Evolutionary conservation across 1,140 invertebrate species (phyloP), one percentile per base, ranked within the genome.

Genomic region (Drosophila ananassae): DNA sequence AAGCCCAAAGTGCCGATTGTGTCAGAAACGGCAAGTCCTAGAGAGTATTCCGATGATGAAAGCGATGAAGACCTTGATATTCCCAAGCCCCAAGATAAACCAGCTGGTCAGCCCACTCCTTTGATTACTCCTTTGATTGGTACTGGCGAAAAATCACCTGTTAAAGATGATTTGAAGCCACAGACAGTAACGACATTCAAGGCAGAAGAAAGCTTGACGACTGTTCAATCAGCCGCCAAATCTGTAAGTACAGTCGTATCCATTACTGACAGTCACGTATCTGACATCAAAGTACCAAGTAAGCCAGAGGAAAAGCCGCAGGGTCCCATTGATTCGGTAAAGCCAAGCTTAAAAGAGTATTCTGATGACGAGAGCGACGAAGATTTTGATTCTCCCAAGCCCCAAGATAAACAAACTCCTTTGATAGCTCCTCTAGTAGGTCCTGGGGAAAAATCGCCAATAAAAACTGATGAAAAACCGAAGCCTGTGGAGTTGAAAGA

Each of bases 1-100:
- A 74, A 63, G 34, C 59, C 21, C 7, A 69, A 60, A 30, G 30
- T 34, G 6, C 47, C 56, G n/a, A 37, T 71, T 44, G 60, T 71
- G 9, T 8, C 10, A 30, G 22, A 6, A 7, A 58, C 64, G 39
- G 8, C 32, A 52, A 32, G 4, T 46, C 24, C 24, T 0, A 34
- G 9, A 9, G 37, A 58, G 0, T 60, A 60, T 37, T 71, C 54
- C 24, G 48, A 69, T 22, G 66, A 63, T 17, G 54, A 59, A 58
- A 75, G 22, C 52, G 55, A 75, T 8, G 39, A 54, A 2, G 46
- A 52, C n/a, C 34, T 41, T n/a, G 13, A 7, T 8, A 21, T 48
- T 58, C 30, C 41, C n/a, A 58, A 54, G 37, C 58, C 52, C 6
- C 44, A 59, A 51, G 46, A 41, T 3, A 73, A 52, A 12, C 2